These are phyloP conservation scores for Perognathus longimembris DNA, from an alignment of 2,113 vertebrate genomes.

Conservation along the genomic window DNA sequence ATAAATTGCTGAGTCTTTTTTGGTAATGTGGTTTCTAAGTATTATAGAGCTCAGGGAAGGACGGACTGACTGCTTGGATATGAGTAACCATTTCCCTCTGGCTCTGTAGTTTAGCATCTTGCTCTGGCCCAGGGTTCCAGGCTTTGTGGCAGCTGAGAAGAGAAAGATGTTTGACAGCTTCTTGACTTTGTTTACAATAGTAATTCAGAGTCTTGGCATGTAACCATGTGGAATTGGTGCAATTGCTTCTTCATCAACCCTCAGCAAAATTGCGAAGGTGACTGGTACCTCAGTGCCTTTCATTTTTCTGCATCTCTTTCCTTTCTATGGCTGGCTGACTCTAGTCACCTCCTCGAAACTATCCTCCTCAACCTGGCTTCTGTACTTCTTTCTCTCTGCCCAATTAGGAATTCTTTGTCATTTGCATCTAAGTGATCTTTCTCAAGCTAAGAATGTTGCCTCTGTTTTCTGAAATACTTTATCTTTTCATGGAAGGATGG, in stretches of 20 bases:
- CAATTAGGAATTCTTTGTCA: background rate
- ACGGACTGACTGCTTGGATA: background rate
- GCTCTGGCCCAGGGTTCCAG: background rate
- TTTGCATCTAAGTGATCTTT: background rate
- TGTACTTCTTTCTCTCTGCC: background rate
- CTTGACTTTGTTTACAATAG: background rate
- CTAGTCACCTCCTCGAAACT: background rate
- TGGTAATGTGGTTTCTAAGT: background rate
- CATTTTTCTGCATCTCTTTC: background rate
- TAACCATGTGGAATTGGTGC: background rate
- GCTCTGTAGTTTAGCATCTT: background rate
- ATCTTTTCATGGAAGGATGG: background rate
- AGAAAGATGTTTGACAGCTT: background rate
- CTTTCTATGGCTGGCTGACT: no score
- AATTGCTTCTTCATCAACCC: background rate
- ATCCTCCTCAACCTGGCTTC: background rate
- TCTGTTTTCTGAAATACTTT: background rate
- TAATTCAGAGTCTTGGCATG: constrained; percentile 13
- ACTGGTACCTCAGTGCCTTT: background rate
- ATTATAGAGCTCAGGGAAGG: background rate
- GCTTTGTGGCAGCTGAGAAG: background rate
- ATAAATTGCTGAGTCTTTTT: background rate
- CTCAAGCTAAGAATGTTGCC: background rate
- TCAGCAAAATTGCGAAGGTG: constrained; percentile 39
- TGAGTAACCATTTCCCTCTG: background rate